Percentiles rank a stretch among this genome's conserved stretches.
Conservation (phyloP, 1,140 invertebrate species). For the Octopus bimaculoides region DNA sequence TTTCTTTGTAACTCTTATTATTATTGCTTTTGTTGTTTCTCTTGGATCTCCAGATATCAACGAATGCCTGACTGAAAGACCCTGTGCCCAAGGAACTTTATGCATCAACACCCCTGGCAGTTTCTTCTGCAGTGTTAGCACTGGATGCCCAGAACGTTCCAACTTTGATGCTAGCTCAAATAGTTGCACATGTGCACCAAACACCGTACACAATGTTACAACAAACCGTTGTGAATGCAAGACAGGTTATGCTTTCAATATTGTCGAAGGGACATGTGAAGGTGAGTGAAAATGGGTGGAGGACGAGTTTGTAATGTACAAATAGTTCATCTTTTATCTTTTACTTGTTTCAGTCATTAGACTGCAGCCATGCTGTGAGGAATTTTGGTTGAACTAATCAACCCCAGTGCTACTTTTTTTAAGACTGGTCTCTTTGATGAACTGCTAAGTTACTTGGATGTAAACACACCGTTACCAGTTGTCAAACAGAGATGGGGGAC, state of each 20-base stretch:
- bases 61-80: conserved; percentile 48
- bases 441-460: no score
- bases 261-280: conserved; percentile 34
- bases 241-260: conserved; percentile 58
- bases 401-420: no score
- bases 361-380: no score
- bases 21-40: neutral
- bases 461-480: no score
- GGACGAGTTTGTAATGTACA: no score
- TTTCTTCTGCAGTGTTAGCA: conserved; percentile 39
- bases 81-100: conserved; percentile 63
- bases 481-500: no score
- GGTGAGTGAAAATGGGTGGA: conserved; percentile 26
- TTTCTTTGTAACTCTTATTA: no score
- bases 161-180: neutral
- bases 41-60: conserved; percentile 69
- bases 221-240: conserved; percentile 54
- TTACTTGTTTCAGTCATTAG: no score
- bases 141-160: conserved; percentile 4
- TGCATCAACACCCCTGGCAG: conserved; percentile 62
- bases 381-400: no score
- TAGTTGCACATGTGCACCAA: conserved; percentile 25
- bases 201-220: conserved; percentile 27
- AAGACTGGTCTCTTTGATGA: no score
- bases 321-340: no score